Evolutionary conservation across 2,888 invertebrate species (phyloP).

Genomic region (Campoletis raptor): DNA sequence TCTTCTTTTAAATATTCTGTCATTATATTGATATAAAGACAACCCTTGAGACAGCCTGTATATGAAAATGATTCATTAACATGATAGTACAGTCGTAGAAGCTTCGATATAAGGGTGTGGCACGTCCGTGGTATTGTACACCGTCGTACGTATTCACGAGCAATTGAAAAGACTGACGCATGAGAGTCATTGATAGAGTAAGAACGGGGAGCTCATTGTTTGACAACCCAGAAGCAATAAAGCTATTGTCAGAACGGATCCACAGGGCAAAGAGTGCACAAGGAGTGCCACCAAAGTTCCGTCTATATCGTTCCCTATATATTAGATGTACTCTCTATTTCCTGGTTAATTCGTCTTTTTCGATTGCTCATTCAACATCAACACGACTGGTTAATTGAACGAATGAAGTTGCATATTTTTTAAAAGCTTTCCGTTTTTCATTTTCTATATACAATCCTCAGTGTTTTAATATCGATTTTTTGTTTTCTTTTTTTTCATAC

Average conservation of each 20-base stretch:
- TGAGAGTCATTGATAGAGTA: conserved; percentile 15
- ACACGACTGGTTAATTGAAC: conserved; percentile 67
- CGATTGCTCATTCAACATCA: conserved; percentile 68
- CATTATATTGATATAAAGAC: not conserved
- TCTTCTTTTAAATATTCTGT: not conserved
- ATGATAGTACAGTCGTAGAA: conserved; percentile 15
- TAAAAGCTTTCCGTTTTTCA: not conserved
- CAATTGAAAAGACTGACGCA: conserved; percentile 63
- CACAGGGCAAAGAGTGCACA: conserved; percentile 14
- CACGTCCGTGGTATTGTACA: conserved; percentile 16
- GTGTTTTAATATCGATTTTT: not conserved
- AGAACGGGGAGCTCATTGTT: conserved; percentile 38
- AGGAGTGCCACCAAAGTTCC: conserved; percentile 60
- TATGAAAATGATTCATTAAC: conserved; percentile 14
- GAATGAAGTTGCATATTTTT: not conserved
- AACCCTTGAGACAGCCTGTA: not conserved
- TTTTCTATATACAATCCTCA: not conserved
- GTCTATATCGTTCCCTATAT: conserved; percentile 3
- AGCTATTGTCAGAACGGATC: conserved; percentile 7
- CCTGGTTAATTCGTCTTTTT: conserved; percentile 48
- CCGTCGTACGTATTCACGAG: conserved; percentile 50
- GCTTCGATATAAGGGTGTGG: conserved; percentile 53
- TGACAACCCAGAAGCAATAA: conserved; percentile 32
- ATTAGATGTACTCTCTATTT: conserved; percentile 44
- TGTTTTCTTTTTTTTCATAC: not conserved